These are phyloP conservation scores for Diaperis boleti DNA, from an alignment of 2,888 invertebrate species.

Conservation along the genomic window DNA sequence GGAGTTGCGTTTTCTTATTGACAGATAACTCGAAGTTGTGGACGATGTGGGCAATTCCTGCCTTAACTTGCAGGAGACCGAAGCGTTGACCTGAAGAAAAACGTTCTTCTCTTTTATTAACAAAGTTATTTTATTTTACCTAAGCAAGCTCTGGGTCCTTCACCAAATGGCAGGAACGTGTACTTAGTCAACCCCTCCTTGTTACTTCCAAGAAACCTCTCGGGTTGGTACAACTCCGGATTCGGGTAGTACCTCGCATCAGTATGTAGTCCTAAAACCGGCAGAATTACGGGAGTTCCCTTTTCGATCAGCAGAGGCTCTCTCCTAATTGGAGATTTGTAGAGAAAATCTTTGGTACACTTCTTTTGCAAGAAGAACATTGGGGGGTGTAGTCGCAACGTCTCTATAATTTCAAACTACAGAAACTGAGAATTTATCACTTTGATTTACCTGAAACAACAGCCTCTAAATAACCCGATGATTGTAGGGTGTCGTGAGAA, in stretches of 20 bases:
- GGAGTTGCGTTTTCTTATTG: slow-evolving; percentile 51
- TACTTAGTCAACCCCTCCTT: slow-evolving; percentile 52
- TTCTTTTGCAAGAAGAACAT: slow-evolving; percentile 45
- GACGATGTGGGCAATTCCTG: slow-evolving; percentile 59
- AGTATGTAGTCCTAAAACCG: slow-evolving; percentile 43
- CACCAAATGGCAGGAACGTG: slow-evolving; percentile 56
- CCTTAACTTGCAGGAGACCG: slow-evolving; percentile 56
- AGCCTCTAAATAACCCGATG: slow-evolving; percentile 67
- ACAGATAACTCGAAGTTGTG: slow-evolving; percentile 54
- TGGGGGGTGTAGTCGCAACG: slow-evolving; percentile 49
- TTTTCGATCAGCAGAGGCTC: slow-evolving; percentile 43
- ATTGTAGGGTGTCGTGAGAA: slow-evolving; percentile 63
- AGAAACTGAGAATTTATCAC: too few species aligned
- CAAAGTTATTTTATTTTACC: slow-evolving; percentile 44
- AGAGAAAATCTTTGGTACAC: slow-evolving; percentile 49
- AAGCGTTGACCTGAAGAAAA: slow-evolving; percentile 42
- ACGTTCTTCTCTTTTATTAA: background rate
- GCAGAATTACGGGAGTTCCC: slow-evolving; percentile 47
- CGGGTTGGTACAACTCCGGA: slow-evolving; percentile 47
- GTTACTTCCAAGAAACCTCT: slow-evolving; percentile 52
- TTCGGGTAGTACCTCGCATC: slow-evolving; percentile 48
- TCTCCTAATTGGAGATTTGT: slow-evolving; percentile 39
- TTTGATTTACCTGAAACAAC: slow-evolving; percentile 60
- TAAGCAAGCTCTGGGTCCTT: slow-evolving; percentile 56
- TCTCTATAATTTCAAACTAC: slow-evolving; percentile 42